Evolutionary conservation across 2,113 vertebrate genomes (phyloP), one percentile per base, ranked within the genome.

Genomic region (Trichomycterus rosablanca): DNA sequence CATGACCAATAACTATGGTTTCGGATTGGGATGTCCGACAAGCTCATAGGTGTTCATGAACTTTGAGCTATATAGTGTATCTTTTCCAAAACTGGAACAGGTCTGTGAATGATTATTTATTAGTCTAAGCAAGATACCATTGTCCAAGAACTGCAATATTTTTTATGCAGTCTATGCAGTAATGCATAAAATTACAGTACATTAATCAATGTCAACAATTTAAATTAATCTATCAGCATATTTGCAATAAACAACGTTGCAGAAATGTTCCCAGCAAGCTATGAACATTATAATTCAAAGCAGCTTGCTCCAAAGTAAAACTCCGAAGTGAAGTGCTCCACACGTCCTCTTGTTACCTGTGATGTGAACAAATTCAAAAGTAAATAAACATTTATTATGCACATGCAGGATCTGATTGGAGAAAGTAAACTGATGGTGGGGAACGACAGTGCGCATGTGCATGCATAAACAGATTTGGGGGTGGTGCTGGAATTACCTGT

Each of bases 401-500:
- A 78, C 75, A 68, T 39, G 49, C 66, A 65, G 79, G 81, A 86
- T 87, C 83, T 82, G 83, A 85, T 86, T 66, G 67, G 76, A 80
- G 62, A 56, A 81, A 80, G 81, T 81, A 79, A 80, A 82, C 79
- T 79, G 82, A 79, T 81, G 59, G 58, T 59, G 63, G 35, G 39
- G 66, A 69, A 74, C 66, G 72, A 76, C 78, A 35, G 73, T 66
- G 73, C 63, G 75, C 62, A 74, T 76, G 79, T 76, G 79, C 43
- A 66, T 84, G 84, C n/a, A n/a, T 86, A 86, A 85, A 88, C 82
- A 86, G 87, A 88, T 37, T 83, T 86, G 73, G 74, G 81, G 81
- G 79, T 55, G 83, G 81, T 75, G 81, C 81, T 87, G 82, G 85
- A 89, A 89, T 88, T 88, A 89, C 86, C 84, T 84, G 82, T 66